These are phyloP conservation scores for Amaurobius ferox DNA, from an alignment of 2,888 invertebrate species.

Conservation along the genomic window DNA sequence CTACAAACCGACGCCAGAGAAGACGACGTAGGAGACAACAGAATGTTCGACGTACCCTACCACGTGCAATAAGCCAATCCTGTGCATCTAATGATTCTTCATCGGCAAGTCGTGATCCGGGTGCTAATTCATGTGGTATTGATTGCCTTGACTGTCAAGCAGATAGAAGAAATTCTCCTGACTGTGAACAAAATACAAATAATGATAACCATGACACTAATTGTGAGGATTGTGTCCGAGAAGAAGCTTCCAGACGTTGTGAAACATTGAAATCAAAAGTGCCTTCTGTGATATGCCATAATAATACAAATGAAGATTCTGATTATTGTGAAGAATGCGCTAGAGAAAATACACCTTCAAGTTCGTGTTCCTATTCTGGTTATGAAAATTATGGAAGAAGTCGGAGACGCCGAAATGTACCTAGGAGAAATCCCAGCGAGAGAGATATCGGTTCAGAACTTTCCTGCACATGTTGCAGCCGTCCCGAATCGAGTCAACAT, in stretches of 20 bases:
- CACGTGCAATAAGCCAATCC: background rate
- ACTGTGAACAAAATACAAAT: background rate
- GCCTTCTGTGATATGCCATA: background rate
- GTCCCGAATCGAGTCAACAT: background rate
- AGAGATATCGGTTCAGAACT: background rate
- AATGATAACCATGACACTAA: background rate
- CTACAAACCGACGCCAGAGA: slow-evolving; percentile 10
- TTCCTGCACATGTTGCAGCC: background rate
- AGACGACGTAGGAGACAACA: slow-evolving; percentile 15
- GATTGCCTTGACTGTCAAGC: no score
- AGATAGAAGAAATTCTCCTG: no score
- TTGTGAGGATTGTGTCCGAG: slow-evolving; percentile 5
- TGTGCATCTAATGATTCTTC: background rate
- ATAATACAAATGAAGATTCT: background rate
- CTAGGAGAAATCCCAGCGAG: background rate
- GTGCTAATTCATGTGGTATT: background rate
- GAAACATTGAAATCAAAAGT: background rate
- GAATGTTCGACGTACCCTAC: background rate
- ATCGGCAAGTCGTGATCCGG: no score
- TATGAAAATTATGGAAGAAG: background rate
- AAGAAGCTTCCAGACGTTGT: slow-evolving; percentile 2
- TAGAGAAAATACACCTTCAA: background rate
- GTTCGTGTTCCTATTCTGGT: background rate
- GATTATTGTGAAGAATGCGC: slow-evolving; percentile 7
- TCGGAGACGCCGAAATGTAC: no score